phyloP scores from a whole-genome alignment of 1,140 invertebrate species.

The Reticulitermes speratus region DNA sequence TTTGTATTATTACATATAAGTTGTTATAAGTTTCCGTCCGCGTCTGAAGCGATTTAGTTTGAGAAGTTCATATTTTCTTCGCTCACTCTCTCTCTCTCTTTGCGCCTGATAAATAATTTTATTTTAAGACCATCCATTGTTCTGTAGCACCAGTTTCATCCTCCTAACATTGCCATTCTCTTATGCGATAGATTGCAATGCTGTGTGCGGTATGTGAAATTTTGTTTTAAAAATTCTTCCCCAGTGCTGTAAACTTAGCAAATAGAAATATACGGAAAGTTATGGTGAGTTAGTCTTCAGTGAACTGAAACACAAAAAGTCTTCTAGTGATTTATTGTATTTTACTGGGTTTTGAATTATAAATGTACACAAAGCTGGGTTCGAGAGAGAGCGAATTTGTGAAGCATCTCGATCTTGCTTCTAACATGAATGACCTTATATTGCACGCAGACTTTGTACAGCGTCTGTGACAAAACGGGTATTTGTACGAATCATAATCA shows the following conservation, averaged over 20 bases:
- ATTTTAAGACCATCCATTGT: not conserved
- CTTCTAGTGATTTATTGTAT: not conserved
- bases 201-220: not conserved
- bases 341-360: not conserved
- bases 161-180: not conserved
- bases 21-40: slow-evolving; percentile 7
- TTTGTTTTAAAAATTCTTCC: not conserved
- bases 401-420: too few species aligned
- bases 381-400: too few species aligned
- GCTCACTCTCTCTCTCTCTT: not conserved
- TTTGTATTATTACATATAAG: not conserved
- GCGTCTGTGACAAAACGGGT: too few species aligned
- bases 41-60: not conserved
- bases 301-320: not conserved
- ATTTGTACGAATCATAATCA: too few species aligned
- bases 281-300: not conserved
- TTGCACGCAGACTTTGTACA: too few species aligned
- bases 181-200: not conserved
- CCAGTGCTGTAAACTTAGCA: not conserved
- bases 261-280: not conserved
- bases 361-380: not conserved
- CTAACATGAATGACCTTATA: too few species aligned
- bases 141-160: not conserved
- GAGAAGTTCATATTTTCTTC: not conserved
- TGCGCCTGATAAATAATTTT: not conserved